Conservation (phyloP, 2,113 vertebrate genomes). For the Brienomyrus brachyistius region DNA sequence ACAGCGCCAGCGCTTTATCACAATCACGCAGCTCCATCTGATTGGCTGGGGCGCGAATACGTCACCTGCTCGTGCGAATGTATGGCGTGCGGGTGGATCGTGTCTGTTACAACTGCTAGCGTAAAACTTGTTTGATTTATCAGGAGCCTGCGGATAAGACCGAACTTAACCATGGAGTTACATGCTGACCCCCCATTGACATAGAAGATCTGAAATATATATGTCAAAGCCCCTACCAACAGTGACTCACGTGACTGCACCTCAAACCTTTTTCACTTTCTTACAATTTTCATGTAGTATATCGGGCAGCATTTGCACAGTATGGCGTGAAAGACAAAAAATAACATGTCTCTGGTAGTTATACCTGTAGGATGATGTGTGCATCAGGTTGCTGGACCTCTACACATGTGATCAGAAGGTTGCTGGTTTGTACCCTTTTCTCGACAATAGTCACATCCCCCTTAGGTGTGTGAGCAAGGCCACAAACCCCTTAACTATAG, state of each 20-base stretch:
- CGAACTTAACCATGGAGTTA: background rate
- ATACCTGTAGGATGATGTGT: background rate
- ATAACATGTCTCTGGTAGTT: background rate
- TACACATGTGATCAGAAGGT: background rate
- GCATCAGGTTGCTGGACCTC: background rate
- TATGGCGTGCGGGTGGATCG: background rate
- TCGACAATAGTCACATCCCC: background rate
- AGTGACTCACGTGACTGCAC: background rate
- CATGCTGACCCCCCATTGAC: background rate
- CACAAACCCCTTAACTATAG: background rate
- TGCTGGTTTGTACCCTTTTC: background rate
- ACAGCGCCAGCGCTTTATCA: constrained; percentile 43
- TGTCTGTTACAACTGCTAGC: background rate
- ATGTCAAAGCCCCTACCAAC: background rate
- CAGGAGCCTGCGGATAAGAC: background rate
- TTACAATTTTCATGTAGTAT: background rate
- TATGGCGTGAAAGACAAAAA: background rate
- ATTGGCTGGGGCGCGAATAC: constrained; percentile 45
- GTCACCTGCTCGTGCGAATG: constrained; percentile 46
- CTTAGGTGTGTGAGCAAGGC: background rate
- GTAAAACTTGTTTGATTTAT: background rate
- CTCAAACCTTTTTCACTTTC: background rate
- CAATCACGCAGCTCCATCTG: constrained; percentile 39
- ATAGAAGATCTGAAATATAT: background rate
- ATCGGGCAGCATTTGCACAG: background rate